A percentile compares a stretch with the other conserved stretches of the same genome.
phyloP scores from a whole-genome alignment of 2,888 invertebrate genomes.

The Tenthredo amoena region DNA sequence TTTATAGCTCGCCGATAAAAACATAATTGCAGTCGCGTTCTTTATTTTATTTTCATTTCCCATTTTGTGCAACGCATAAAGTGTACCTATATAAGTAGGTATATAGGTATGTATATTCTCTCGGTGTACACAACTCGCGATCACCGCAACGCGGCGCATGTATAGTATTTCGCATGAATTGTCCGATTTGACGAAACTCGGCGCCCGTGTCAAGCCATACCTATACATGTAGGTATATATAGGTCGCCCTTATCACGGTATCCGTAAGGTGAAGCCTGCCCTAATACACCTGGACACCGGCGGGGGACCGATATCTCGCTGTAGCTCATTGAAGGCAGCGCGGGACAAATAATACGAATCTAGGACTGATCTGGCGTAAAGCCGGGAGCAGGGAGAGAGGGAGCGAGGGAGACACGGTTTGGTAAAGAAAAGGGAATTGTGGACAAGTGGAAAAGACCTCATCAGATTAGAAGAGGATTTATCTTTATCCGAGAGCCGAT shows the following conservation, averaged over 20 bases:
- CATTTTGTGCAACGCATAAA: neutral
- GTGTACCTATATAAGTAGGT: too few species aligned
- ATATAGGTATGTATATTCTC: too few species aligned
- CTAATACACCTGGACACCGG: neutral
- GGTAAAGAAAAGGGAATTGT: constrained; percentile 49
- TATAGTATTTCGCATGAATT: neutral
- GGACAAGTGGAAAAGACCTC: constrained; percentile 58
- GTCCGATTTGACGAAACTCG: neutral
- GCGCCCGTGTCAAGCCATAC: neutral
- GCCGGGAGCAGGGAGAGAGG: neutral
- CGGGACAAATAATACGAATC: constrained; percentile 9
- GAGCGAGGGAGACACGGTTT: neutral
- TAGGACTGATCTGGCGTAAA: constrained; percentile 40
- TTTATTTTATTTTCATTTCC: neutral
- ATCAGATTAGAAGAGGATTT: constrained; percentile 69
- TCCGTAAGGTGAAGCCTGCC: neutral
- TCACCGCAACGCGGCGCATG: neutral
- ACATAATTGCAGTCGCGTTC: neutral
- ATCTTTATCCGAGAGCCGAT: constrained; percentile 66
- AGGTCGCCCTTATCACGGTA: too few species aligned
- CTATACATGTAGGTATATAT: too few species aligned
- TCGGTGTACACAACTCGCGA: neutral
- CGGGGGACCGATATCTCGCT: neutral
- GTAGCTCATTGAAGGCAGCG: neutral
- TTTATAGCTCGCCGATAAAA: constrained; percentile 16